Base-by-base conservation (phyloP, 2,888 invertebrate species). In the Dynastes hyllus region DNA sequence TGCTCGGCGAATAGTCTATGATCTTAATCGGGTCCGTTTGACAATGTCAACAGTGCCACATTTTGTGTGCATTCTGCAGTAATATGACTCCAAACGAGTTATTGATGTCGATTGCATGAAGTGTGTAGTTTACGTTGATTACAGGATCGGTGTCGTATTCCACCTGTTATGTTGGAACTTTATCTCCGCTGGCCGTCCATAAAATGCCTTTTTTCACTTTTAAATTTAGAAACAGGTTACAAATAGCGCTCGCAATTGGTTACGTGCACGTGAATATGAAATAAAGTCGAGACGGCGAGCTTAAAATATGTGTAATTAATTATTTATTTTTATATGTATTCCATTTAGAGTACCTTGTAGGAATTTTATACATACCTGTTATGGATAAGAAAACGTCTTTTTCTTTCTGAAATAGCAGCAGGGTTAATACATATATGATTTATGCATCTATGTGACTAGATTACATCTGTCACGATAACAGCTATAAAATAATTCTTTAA, bases 151-250 rank as follows among this genome's bases (percentile, higher is more conserved):
- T 45, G 22, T 16, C 66, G 40, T 16, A 67, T 45, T 40, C 45
- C 66, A 40, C 45, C 50, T 67, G 66, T 45, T 67, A 45, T 67
- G 16, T 22, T 67, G 22, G 37, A 45, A 67, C 22, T 45, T 67
- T 45, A 45, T n/a, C 55, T 58, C 55, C 55, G 22, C 22, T 9
- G 6, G 22, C 27, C 11, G 22, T 9, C 22, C 55, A 58, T 58
- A 58, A 58, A 58, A 58, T 16, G 55, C 22, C 22, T 58, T 58
- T 58, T 53, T 22, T 58, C n/a, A 16, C 55, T 16, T 58, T 58
- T 58, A 22, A 16, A 58, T 58, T 58, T 58, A 22, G 22, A 58
- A 58, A 22, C 55, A 22, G 55, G 16, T 58, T 58, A 16, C 55
- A 58, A 58, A 58, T 58, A 58, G 55, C 22, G 0, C 55, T 58